These are phyloP conservation scores for Lamproptera curius DNA, from an alignment of 2,888 invertebrate genomes.

Conservation along the genomic window DNA sequence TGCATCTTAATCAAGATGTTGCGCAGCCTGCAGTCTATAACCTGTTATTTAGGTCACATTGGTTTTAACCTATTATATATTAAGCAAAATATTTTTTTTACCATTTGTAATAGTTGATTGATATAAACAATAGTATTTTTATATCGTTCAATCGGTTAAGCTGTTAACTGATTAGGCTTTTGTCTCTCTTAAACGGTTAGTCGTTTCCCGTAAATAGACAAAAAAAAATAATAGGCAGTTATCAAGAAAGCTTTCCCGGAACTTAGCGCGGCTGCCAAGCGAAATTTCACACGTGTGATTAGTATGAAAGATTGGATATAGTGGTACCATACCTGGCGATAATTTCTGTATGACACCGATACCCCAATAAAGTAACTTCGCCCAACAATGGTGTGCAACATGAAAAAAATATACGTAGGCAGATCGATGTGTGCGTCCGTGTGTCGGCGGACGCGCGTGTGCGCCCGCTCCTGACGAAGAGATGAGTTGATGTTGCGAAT, in stretches of 20 bases:
- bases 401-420: constrained; percentile 57
- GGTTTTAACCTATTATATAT: too few relatives aligned
- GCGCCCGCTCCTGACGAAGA: constrained; percentile 49
- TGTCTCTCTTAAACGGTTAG: too few relatives aligned
- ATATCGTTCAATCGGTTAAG: too few relatives aligned
- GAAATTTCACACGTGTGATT: constrained; percentile 35
- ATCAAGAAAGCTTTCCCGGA: constrained; percentile 10
- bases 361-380: constrained; percentile 56
- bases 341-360: constrained; percentile 54
- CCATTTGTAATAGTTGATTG: too few relatives aligned
- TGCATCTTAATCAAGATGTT: constrained; percentile 32
- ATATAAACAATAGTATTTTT: too few relatives aligned
- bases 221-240: not conserved
- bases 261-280: constrained; percentile 32
- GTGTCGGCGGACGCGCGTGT: constrained; percentile 36
- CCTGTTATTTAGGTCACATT: constrained; percentile 7
- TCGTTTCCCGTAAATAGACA: too few relatives aligned
- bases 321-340: constrained; percentile 33
- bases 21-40: constrained; percentile 23
- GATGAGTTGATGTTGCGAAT: constrained; percentile 71
- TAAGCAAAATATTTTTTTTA: too few relatives aligned
- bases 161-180: too few relatives aligned
- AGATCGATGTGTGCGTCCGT: constrained; percentile 36
- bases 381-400: constrained; percentile 55
- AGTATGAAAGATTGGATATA: constrained; percentile 37